These are phyloP conservation scores for Pangasianodon hypophthalmus DNA, from an alignment of 2,113 vertebrate species.

Conservation along the genomic window DNA sequence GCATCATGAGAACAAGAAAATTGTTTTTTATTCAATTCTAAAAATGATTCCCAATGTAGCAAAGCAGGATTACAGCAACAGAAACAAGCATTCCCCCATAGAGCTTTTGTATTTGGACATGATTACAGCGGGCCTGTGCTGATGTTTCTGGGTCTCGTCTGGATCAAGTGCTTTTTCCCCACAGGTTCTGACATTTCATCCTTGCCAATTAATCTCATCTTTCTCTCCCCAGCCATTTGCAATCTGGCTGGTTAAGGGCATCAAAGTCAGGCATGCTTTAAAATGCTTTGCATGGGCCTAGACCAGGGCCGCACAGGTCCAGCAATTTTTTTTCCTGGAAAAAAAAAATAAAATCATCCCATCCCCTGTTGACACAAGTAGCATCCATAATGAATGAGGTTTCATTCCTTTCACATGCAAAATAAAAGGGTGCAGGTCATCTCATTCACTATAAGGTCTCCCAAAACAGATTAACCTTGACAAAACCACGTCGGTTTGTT, in stretches of 20 bases:
- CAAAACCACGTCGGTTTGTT: conserved; percentile 55
- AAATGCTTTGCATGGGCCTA: background rate
- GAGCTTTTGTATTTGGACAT: conserved; percentile 17
- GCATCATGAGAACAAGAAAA: conserved; percentile 16
- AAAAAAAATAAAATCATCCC: background rate
- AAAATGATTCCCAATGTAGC: conserved; percentile 33
- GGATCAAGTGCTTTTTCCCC: conserved; percentile 56
- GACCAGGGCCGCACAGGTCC: background rate
- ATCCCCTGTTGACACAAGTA: background rate
- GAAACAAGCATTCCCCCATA: conserved; percentile 32
- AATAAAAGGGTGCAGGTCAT: conserved; percentile 20
- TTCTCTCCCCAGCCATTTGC: conserved; percentile 9
- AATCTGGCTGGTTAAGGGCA: background rate
- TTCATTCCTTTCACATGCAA: conserved; percentile 20
- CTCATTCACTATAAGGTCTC: conserved; percentile 49
- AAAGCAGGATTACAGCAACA: conserved; percentile 26
- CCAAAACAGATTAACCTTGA: conserved; percentile 52
- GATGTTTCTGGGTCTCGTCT: conserved; percentile 52
- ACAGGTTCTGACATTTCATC: conserved; percentile 71
- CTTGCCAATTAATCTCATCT: conserved; percentile 66
- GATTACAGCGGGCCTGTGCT: conserved; percentile 35
- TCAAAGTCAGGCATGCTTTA: conserved; percentile 29
- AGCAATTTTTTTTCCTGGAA: background rate
- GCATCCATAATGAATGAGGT: background rate
- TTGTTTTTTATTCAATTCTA: conserved; percentile 13